phyloP scores from a whole-genome alignment of 2,113 vertebrate genomes.

The Phalacrocorax pelagicus region DNA sequence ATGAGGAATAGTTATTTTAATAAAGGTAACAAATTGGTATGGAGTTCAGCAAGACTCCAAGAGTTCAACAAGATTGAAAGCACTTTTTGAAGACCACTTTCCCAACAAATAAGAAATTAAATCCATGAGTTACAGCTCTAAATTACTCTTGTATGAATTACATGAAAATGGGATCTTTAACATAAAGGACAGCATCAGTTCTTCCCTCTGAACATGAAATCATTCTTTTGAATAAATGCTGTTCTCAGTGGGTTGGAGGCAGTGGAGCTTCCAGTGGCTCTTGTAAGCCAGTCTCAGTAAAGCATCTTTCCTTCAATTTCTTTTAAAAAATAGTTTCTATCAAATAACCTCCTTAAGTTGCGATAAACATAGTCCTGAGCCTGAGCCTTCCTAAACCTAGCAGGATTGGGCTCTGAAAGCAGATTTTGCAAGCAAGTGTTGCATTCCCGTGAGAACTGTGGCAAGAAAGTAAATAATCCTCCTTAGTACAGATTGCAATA shows the following conservation, averaged over 20 bases:
- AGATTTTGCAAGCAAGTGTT: neutral
- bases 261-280: neutral
- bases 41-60: neutral
- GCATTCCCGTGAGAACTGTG: neutral
- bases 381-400: neutral
- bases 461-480: neutral
- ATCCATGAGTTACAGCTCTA: neutral
- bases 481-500: neutral
- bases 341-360: neutral
- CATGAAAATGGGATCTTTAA: neutral
- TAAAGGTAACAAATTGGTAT: neutral
- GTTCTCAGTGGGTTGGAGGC: neutral
- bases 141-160: neutral
- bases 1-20: neutral
- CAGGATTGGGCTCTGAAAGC: neutral
- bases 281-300: neutral
- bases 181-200: neutral
- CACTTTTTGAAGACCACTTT: conserved; percentile 15
- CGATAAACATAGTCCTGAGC: neutral
- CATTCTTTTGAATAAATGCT: neutral
- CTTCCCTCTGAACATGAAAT: neutral
- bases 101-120: neutral
- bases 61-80: neutral
- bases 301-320: neutral
- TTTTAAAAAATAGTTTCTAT: neutral